Conservation (phyloP, 1,140 invertebrate genomes). For the Diabrotica undecimpunctata region DNA sequence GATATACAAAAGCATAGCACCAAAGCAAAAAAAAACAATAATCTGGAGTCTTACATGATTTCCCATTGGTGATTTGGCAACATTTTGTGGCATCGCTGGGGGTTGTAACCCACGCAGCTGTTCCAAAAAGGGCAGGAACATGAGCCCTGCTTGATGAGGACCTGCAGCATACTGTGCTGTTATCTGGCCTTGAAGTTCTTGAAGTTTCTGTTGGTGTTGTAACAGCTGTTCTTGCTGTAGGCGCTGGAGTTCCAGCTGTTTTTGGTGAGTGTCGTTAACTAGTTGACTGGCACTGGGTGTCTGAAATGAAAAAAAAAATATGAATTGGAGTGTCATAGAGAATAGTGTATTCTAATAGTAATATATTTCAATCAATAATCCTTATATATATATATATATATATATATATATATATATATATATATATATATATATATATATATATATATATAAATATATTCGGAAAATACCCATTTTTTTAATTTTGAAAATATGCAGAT, state of each 20-base stretch:
- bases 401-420: too few relatives aligned
- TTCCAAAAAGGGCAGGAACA: conserved; percentile 57
- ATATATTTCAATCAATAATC: too few relatives aligned
- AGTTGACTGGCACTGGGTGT: conserved; percentile 39
- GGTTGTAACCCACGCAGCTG: conserved; percentile 48
- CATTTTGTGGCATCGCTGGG: conserved; percentile 30
- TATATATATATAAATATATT: too few relatives aligned
- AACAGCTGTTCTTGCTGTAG: conserved; percentile 51
- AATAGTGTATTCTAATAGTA: too few relatives aligned
- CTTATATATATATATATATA: too few relatives aligned
- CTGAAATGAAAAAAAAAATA: conserved; percentile 34
- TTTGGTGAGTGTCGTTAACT: conserved; percentile 46
- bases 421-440: too few relatives aligned
- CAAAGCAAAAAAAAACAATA: background rate
- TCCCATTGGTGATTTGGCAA: conserved; percentile 34
- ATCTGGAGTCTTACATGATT: conserved; percentile 40
- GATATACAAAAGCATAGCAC: too few relatives aligned
- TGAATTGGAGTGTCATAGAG: background rate
- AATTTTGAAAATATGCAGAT: too few relatives aligned
- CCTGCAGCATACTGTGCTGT: conserved; percentile 43
- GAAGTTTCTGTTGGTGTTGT: conserved; percentile 53
- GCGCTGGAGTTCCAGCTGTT: conserved; percentile 47
- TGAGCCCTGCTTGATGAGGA: conserved; percentile 47
- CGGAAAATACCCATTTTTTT: too few relatives aligned
- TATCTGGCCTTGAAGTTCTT: conserved; percentile 52